Conservation (phyloP, 2,888 invertebrate species). For the Vanessa cardui region DNA sequence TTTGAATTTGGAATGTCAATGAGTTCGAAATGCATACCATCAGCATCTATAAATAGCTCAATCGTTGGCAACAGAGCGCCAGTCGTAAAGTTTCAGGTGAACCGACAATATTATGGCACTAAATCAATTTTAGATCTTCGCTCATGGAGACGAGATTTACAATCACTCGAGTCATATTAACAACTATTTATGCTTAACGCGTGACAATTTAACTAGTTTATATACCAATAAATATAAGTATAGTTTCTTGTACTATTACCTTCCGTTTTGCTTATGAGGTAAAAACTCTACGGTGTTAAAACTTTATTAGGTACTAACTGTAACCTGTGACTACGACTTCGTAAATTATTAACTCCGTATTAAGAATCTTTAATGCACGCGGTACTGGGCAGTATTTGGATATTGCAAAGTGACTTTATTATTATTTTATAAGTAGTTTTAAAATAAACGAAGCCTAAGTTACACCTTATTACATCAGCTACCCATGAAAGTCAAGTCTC, state of each 20-base stretch:
- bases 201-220: neutral
- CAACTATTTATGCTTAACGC: neutral
- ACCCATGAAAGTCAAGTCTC: too few species aligned
- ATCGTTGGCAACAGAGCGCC: constrained; percentile 43
- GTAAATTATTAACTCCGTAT: too few species aligned
- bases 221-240: neutral
- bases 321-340: too few species aligned
- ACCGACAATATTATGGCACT: constrained; percentile 40
- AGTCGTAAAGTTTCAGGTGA: constrained; percentile 46
- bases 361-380: too few species aligned
- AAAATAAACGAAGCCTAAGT: too few species aligned
- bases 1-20: constrained; percentile 46
- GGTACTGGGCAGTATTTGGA: too few species aligned
- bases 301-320: too few species aligned
- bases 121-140: constrained; percentile 41
- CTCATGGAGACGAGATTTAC: constrained; percentile 15
- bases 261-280: neutral
- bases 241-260: neutral
- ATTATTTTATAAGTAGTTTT: too few species aligned
- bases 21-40: constrained; percentile 39
- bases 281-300: too few species aligned
- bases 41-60: constrained; percentile 41
- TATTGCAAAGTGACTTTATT: too few species aligned
- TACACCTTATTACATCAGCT: too few species aligned
- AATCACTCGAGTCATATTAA: constrained; percentile 10